These are phyloP conservation scores for Pitangus sulphuratus DNA, from an alignment of 2,797 vertebrate genomes.

Conservation along the genomic window DNA sequence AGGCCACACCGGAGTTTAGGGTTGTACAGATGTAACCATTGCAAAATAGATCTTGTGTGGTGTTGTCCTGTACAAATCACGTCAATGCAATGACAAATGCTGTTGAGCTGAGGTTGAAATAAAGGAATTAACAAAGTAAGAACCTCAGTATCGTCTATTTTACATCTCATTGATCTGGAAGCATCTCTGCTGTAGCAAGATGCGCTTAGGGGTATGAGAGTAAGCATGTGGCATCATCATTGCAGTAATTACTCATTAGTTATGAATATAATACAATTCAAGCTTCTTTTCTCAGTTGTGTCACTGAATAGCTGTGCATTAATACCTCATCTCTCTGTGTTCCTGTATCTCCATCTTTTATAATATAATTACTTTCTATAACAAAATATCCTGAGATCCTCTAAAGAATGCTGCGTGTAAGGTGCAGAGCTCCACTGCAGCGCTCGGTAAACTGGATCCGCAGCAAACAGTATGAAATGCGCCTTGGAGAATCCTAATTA, in stretches of 20 bases:
- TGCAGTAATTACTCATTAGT: neutral
- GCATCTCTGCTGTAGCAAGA: neutral
- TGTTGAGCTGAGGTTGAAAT: neutral
- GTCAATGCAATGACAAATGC: neutral
- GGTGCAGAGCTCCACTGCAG: neutral
- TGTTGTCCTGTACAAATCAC: neutral
- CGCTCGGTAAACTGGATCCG: neutral
- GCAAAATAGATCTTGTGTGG: neutral
- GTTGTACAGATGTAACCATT: neutral
- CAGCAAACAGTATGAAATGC: conserved; percentile 20
- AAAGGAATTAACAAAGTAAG: neutral
- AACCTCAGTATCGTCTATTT: neutral
- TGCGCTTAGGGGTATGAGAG: neutral
- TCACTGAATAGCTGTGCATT: neutral
- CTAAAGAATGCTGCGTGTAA: neutral
- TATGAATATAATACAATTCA: neutral
- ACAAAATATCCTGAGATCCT: neutral
- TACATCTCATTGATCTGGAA: neutral
- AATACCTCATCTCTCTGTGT: neutral
- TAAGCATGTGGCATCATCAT: neutral
- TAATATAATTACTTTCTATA: neutral
- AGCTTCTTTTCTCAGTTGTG: neutral
- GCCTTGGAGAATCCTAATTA: conserved; percentile 61
- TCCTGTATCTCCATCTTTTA: neutral
- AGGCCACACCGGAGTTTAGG: neutral